These are phyloP conservation scores for Mesorhabditis spiculigera DNA, from an alignment of 2,888 invertebrate genomes.

Conservation along the genomic window DNA sequence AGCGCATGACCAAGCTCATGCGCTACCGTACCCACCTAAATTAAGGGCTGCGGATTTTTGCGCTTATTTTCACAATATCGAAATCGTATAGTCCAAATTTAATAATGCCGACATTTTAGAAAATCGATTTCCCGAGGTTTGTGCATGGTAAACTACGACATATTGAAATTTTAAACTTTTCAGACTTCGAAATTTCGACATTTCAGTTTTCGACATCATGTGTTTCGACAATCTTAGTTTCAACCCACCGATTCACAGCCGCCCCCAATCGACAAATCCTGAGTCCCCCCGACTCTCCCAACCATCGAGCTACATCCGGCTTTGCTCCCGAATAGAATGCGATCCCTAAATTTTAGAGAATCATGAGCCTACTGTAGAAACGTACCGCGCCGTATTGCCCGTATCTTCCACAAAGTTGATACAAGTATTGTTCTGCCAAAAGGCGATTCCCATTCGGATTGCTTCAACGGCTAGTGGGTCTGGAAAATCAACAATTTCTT, in stretches of 20 bases:
- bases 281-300: conserved; percentile 39
- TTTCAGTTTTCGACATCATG: too few species aligned
- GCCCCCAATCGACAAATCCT: conserved; percentile 51
- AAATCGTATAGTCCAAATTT: background rate
- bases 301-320: conserved; percentile 50
- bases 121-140: conserved; percentile 16
- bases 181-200: too few species aligned
- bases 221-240: background rate
- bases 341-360: conserved; percentile 9
- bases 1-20: conserved; percentile 48
- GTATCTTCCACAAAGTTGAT: conserved; percentile 43
- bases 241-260: conserved; percentile 46
- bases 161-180: conserved; percentile 25
- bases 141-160: conserved; percentile 53
- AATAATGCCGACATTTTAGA: too few species aligned
- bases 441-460: conserved; percentile 32
- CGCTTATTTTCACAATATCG: background rate
- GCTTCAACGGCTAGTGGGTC: conserved; percentile 13
- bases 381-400: conserved; percentile 12
- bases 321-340: conserved; percentile 37
- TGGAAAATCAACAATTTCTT: too few species aligned
- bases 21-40: conserved; percentile 29
- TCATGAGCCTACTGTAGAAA: background rate
- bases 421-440: conserved; percentile 50
- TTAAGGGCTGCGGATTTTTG: background rate